These are phyloP conservation scores for Drosophila sordidula DNA, from an alignment of 2,888 invertebrate species.

Conservation along the genomic window DNA sequence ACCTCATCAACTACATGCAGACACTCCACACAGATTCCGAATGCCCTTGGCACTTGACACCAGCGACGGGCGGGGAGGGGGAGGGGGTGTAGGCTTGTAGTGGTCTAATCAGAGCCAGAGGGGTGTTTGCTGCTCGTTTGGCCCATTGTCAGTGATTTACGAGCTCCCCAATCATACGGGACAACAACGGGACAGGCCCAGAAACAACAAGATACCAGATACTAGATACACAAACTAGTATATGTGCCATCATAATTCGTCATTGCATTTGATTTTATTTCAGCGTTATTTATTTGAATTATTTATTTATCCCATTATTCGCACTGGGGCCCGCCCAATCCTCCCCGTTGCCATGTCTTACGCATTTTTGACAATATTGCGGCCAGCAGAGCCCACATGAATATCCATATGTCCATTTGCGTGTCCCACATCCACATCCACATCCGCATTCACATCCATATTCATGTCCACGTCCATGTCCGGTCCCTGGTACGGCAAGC, in stretches of 20 bases:
- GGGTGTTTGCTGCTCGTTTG: slow-evolving; percentile 48
- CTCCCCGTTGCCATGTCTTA: background rate
- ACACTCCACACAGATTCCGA: slow-evolving; percentile 48
- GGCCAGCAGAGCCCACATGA: slow-evolving; percentile 23
- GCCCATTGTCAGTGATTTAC: slow-evolving; percentile 81
- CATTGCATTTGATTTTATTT: slow-evolving; percentile 82
- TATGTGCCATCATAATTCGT: slow-evolving; percentile 79
- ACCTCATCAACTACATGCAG: slow-evolving; percentile 36
- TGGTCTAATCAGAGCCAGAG: slow-evolving; percentile 62
- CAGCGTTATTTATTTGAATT: slow-evolving; percentile 78
- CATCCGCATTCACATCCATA: slow-evolving; percentile 13
- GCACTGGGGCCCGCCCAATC: slow-evolving; percentile 20
- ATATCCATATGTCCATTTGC: slow-evolving; percentile 67
- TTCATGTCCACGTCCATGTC: slow-evolving; percentile 31
- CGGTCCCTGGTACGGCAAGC: slow-evolving; percentile 54
- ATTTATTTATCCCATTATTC: slow-evolving; percentile 75
- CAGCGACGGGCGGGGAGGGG: slow-evolving; percentile 16
- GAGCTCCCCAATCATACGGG: slow-evolving; percentile 79
- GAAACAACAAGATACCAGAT: slow-evolving; percentile 28
- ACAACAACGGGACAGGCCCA: slow-evolving; percentile 38
- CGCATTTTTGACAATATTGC: slow-evolving; percentile 39
- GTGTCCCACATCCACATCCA: slow-evolving; percentile 46
- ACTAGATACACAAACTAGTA: background rate
- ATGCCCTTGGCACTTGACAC: slow-evolving; percentile 78
- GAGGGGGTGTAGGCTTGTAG: slow-evolving; percentile 15